Base-by-base conservation (phyloP, 2,113 vertebrate genomes). In the Mormyrus lacerda region DNA sequence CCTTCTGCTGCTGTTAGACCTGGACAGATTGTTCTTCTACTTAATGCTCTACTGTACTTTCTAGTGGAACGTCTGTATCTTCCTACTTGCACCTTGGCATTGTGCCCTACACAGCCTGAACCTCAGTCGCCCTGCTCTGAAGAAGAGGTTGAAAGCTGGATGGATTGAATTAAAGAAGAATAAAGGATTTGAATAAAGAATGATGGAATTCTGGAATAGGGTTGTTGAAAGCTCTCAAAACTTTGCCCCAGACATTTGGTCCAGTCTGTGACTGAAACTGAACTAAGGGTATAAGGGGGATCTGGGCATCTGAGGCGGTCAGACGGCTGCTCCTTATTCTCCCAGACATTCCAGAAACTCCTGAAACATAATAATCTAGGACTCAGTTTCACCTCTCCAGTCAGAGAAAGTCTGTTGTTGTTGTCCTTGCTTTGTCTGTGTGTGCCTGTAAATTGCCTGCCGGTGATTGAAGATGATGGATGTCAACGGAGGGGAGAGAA, bases 391-490 rank as follows among this genome's bases (percentile, higher is more conserved):
- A 73, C 31, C 65, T 73, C 61, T n/a, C n/a, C 21, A 58, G 24
- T 69, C 69, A 9, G 31, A 76, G 15, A 39, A 76, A 35, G 19
- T 76, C 69, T 76, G 69, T 15, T 17, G 27, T 39, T 31, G 31
- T 4, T 76, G 31, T 39, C 31, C 69, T 39, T 17, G 9, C n/a
- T 84, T 6, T 84, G 82, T 84, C 44, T 47, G 79, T 76, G 82
- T 89, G 85, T 61, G 21, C 50, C 11, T 53, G 55, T 86, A 92
- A 87, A 69, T 51, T 45, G 79, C 31, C 89, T 91, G 87, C 84
- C 94, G 91, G 92, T 90, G 92, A 94, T 91, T 91, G 92, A 93
- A 94, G 55, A 92, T 94, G 95, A 95, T 90, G 91, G 93, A 94
- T 94, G 92, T 89, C 91, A 92, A 93, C 76, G 93, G 94, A 92